phyloP scores from a whole-genome alignment of 1,140 invertebrate genomes.

The Ridgeia piscesae region DNA sequence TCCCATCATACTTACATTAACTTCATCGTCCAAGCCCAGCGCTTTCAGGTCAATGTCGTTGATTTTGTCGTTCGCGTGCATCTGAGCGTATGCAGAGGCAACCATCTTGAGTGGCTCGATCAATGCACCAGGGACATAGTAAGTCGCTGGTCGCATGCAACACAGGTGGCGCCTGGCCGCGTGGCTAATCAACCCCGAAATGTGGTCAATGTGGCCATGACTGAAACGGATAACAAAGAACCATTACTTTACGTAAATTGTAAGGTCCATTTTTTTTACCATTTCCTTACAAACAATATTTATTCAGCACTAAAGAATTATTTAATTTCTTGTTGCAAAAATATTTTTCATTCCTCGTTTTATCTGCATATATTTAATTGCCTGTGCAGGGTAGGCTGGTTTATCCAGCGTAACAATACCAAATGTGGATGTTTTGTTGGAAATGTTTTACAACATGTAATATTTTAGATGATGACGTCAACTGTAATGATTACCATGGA shows the following conservation, averaged over 20 bases:
- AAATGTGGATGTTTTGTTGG: too few species aligned
- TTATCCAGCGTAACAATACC: too few species aligned
- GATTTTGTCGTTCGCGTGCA: background rate
- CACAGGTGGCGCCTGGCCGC: background rate
- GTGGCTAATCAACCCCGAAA: conserved; percentile 5
- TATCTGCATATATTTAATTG: too few species aligned
- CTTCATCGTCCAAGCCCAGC: background rate
- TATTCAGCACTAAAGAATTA: background rate
- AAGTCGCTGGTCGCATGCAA: conserved; percentile 12
- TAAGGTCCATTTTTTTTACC: background rate
- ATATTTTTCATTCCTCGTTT: too few species aligned
- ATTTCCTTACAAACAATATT: background rate
- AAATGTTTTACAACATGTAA: too few species aligned
- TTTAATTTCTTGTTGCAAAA: too few species aligned
- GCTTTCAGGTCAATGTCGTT: background rate
- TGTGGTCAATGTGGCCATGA: conserved; percentile 15
- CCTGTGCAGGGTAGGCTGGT: too few species aligned
- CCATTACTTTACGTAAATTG: background rate
- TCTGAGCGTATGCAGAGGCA: background rate
- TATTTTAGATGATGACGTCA: too few species aligned
- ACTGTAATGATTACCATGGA: too few species aligned
- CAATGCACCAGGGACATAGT: background rate
- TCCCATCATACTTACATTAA: background rate
- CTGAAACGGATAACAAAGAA: background rate
- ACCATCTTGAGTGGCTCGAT: conserved; percentile 2